A percentile compares a stretch with the other conserved stretches of the same genome.
These are phyloP conservation scores for Jacana jacana DNA, from an alignment of 2,113 vertebrate species.

Conservation along the genomic window DNA sequence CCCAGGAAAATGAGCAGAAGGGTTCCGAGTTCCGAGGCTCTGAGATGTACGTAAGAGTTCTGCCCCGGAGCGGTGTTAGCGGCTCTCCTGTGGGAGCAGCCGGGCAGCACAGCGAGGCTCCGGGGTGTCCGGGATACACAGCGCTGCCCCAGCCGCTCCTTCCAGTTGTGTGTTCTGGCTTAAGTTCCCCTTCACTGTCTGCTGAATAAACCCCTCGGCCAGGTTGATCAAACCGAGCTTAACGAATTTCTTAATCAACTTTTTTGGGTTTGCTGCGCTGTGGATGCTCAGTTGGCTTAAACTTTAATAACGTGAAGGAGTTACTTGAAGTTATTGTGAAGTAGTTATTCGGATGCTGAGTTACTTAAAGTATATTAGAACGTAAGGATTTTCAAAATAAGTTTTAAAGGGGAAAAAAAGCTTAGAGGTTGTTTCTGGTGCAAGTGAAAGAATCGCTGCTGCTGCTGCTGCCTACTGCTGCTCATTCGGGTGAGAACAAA, in stretches of 20 bases:
- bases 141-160: fast-evolving
- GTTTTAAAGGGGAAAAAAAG: not conserved
- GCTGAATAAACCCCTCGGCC: not conserved
- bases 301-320: not conserved
- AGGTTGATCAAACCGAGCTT: fast-evolving
- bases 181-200: fast-evolving
- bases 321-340: not conserved
- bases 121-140: fast-evolving
- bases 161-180: fast-evolving
- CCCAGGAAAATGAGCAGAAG: slow-evolving; percentile 79
- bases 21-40: slow-evolving; percentile 69
- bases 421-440: not conserved
- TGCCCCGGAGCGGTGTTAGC: not conserved
- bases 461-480: not conserved
- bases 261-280: fast-evolving
- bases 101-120: not conserved
- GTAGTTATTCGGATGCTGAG: no score
- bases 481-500: not conserved
- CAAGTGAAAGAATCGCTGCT: not conserved
- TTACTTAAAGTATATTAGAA: not conserved
- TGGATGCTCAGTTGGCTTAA: not conserved
- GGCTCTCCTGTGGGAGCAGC: fast-evolving
- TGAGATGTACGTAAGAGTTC: slow-evolving; percentile 76
- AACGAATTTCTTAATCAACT: fast-evolving
- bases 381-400: not conserved